Conservation (phyloP, 2,113 vertebrate species). For the Silurus asotus region DNA sequence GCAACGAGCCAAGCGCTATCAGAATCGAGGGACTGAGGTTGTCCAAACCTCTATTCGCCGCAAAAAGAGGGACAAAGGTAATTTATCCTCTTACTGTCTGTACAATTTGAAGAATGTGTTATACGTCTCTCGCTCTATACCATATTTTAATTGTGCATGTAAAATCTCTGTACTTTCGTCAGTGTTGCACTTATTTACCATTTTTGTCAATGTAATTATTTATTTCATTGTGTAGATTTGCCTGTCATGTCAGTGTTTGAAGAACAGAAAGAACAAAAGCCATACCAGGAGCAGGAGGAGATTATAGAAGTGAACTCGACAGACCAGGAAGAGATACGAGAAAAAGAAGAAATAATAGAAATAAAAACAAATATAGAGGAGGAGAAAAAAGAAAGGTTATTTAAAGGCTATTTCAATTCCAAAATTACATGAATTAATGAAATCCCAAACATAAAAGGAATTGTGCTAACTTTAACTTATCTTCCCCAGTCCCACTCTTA, state of each 20-base stretch:
- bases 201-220: slow-evolving; percentile 37
- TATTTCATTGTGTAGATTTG: slow-evolving; percentile 54
- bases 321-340: slow-evolving; percentile 20
- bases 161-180: not conserved
- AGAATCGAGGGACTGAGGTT: slow-evolving; percentile 76
- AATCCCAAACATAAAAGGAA: not conserved
- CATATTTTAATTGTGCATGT: not conserved
- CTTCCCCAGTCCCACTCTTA: not conserved
- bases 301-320: slow-evolving; percentile 36
- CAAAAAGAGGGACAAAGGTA: slow-evolving; percentile 80
- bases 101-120: not conserved
- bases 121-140: not conserved
- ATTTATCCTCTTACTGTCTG: slow-evolving; percentile 5
- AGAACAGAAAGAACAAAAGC: slow-evolving; percentile 49
- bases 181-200: not conserved
- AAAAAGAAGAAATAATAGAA: slow-evolving; percentile 39
- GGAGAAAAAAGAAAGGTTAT: slow-evolving; percentile 37
- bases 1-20: slow-evolving; percentile 77
- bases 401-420: not conserved
- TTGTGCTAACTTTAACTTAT: not conserved
- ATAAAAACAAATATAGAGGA: slow-evolving; percentile 10
- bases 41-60: slow-evolving; percentile 85
- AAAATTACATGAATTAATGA: not conserved
- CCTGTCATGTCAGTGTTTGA: slow-evolving; percentile 61
- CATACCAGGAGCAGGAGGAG: slow-evolving; percentile 41